Percentiles rank a stretch among this genome's conserved stretches.
These are phyloP conservation scores for Pocota personata DNA, from an alignment of 2,888 invertebrate species.

Conservation along the genomic window DNA sequence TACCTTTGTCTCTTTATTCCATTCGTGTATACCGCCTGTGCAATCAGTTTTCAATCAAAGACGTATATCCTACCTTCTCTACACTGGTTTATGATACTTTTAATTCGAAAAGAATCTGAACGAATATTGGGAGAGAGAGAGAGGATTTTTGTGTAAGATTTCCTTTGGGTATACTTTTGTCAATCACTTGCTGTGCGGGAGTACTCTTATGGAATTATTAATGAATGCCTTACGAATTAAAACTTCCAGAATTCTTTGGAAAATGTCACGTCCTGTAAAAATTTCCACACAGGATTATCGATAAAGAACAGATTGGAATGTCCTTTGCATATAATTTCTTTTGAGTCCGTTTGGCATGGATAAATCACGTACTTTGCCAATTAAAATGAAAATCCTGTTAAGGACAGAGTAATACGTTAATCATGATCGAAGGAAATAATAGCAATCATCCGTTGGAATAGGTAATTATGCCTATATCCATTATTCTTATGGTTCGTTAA, in stretches of 20 bases:
- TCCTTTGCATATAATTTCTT: background rate
- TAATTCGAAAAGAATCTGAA: slow-evolving; percentile 38
- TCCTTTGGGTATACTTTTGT: slow-evolving; percentile 41
- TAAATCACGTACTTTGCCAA: background rate
- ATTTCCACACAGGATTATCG: slow-evolving; percentile 3
- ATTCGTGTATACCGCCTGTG: background rate
- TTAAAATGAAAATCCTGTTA: background rate
- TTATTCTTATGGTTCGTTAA: too few species aligned
- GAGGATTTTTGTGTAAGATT: background rate
- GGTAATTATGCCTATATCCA: too few species aligned
- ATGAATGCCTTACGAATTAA: slow-evolving; percentile 39
- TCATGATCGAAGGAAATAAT: too few species aligned
- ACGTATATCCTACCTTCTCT: background rate
- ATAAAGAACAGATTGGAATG: background rate
- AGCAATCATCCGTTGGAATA: too few species aligned
- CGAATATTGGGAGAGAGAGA: background rate
- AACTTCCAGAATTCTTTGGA: slow-evolving; percentile 17
- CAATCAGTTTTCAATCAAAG: slow-evolving; percentile 39
- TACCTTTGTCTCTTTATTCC: background rate
- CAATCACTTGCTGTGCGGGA: slow-evolving; percentile 6
- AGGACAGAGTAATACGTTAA: background rate
- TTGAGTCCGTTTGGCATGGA: background rate
- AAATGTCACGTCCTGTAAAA: slow-evolving; percentile 28
- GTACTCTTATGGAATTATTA: slow-evolving; percentile 32
- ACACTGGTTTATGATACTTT: background rate